Evolutionary conservation across 2,888 invertebrate species (phyloP).

Genomic region (Volucella inanis): DNA sequence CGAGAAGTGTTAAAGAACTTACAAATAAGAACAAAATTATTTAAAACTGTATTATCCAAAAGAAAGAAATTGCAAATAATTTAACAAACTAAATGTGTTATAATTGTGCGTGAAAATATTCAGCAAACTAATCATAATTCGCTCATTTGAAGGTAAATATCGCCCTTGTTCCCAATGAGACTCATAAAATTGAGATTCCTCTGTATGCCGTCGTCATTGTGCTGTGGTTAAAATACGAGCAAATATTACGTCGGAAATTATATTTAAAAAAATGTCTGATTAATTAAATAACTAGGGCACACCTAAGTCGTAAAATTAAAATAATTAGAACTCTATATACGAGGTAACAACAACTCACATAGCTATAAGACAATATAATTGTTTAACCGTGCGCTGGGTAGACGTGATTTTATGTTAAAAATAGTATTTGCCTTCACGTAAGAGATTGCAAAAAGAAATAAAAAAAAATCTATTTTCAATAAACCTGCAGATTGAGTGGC

Average conservation of each 20-base stretch:
- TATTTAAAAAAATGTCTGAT: slow-evolving; percentile 1
- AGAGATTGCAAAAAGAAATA: slow-evolving; percentile 41
- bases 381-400: slow-evolving; percentile 28
- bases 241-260: slow-evolving; percentile 33
- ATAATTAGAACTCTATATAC: background rate
- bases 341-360: slow-evolving; percentile 13
- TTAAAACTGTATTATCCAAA: slow-evolving; percentile 19
- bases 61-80: slow-evolving; percentile 5
- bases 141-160: slow-evolving; percentile 57
- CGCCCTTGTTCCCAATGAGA: background rate
- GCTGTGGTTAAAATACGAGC: slow-evolving; percentile 25
- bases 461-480: slow-evolving; percentile 63
- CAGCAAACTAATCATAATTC: slow-evolving; percentile 26
- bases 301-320: slow-evolving; percentile 54
- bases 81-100: slow-evolving; percentile 35
- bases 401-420: slow-evolving; percentile 72
- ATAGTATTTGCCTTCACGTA: slow-evolving; percentile 47
- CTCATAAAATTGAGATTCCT: slow-evolving; percentile 35
- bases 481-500: slow-evolving; percentile 8
- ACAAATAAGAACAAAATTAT: slow-evolving; percentile 17
- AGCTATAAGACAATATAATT: slow-evolving; percentile 35
- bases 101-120: slow-evolving; percentile 22
- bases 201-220: slow-evolving; percentile 25
- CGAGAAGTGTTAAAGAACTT: slow-evolving; percentile 23
- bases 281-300: slow-evolving; percentile 66